Percentiles rank a stretch among this genome's conserved stretches.
Conservation (phyloP, 2,888 invertebrate genomes). For the Drosophila greeni region DNA sequence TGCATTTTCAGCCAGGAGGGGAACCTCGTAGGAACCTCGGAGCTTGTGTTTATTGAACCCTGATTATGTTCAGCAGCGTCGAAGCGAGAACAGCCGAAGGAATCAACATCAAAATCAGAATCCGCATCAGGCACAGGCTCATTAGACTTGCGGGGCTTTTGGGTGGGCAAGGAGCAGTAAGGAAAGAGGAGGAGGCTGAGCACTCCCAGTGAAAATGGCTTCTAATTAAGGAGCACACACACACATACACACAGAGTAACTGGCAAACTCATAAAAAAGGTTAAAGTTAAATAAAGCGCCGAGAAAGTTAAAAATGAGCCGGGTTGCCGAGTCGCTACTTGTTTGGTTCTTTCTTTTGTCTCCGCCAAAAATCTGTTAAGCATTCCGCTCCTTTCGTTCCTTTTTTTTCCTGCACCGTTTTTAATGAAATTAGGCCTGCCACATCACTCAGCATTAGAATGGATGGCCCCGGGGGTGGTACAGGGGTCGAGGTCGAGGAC, state of each 20-base stretch:
- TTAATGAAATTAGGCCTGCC: conserved; percentile 69
- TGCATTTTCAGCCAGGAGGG: conserved; percentile 59
- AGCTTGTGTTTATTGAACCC: conserved; percentile 66
- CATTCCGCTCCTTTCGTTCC: conserved; percentile 30
- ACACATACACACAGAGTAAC: conserved; percentile 23
- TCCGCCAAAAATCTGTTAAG: conserved; percentile 60
- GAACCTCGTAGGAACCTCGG: conserved; percentile 1
- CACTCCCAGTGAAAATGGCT: conserved; percentile 44
- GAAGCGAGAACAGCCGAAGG: conserved; percentile 30
- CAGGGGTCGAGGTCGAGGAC: background rate
- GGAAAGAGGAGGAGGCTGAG: background rate
- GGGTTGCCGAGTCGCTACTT: conserved; percentile 52
- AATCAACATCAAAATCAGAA: conserved; percentile 42
- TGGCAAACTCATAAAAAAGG: conserved; percentile 58
- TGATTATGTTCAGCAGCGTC: conserved; percentile 56
- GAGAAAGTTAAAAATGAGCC: conserved; percentile 58
- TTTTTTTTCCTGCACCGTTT: conserved; percentile 27
- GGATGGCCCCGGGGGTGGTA: background rate
- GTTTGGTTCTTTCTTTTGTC: conserved; percentile 43
- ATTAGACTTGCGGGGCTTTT: conserved; percentile 52
- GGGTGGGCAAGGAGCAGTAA: conserved; percentile 1
- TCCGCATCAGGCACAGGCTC: conserved; percentile 52
- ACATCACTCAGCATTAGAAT: conserved; percentile 63
- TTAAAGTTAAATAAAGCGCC: conserved; percentile 62
- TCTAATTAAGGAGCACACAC: conserved; percentile 60